phyloP scores from a whole-genome alignment of 2,113 vertebrate genomes.

The Phainopepla nitens region DNA sequence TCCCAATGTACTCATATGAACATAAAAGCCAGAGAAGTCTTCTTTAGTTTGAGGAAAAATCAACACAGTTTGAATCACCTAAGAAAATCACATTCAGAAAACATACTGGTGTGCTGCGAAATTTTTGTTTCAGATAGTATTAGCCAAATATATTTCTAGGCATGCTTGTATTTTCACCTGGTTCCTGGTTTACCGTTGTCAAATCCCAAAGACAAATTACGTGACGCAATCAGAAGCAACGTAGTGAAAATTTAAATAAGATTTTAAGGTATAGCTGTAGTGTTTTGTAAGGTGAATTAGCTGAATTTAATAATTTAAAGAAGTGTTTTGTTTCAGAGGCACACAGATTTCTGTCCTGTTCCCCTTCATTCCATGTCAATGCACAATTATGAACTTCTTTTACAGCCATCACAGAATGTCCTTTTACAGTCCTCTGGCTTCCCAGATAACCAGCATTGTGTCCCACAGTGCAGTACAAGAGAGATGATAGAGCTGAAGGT shows the following conservation, averaged over 20 bases:
- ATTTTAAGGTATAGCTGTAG: background rate
- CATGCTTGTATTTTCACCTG: background rate
- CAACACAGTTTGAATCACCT: background rate
- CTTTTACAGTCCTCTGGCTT: background rate
- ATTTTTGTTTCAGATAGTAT: background rate
- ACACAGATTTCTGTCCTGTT: background rate
- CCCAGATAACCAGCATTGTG: rapidly evolving
- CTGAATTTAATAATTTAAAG: background rate
- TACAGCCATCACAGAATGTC: background rate
- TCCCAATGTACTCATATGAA: background rate
- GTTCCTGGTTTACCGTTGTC: background rate
- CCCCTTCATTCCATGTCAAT: background rate
- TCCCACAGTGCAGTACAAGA: background rate
- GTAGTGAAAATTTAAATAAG: background rate
- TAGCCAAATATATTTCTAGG: background rate
- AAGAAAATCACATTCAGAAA: background rate
- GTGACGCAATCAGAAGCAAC: background rate
- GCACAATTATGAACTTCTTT: background rate
- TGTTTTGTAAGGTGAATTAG: background rate
- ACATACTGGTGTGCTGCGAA: background rate
- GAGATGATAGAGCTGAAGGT: background rate
- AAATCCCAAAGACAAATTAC: background rate
- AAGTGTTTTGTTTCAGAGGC: background rate
- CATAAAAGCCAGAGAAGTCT: background rate
- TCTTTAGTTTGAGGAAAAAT: background rate